phyloP scores from a whole-genome alignment of 2,113 vertebrate species.

The Corythornis madagascariensis region DNA sequence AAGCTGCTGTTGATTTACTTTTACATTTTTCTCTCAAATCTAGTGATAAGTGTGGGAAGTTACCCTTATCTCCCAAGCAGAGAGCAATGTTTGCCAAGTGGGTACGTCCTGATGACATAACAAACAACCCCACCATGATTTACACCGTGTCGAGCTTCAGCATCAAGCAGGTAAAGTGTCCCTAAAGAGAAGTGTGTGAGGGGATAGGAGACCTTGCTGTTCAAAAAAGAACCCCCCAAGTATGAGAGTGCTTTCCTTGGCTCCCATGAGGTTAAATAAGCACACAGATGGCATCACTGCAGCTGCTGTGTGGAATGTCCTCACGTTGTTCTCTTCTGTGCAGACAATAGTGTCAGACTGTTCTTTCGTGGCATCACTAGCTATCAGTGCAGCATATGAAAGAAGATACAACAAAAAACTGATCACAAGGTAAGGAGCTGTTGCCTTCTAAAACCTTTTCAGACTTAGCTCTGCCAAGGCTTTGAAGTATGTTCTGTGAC shows the following conservation, averaged over 20 bases:
- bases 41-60: constrained; percentile 91
- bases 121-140: constrained; percentile 96
- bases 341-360: constrained; percentile 99
- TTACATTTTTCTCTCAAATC: not conserved
- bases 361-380: constrained; percentile 95
- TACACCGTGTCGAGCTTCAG: constrained; percentile 99
- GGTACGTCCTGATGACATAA: constrained; percentile 93
- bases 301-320: not conserved
- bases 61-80: constrained; percentile 95
- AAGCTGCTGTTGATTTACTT: not conserved
- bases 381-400: constrained; percentile 97
- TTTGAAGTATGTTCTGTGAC: not conserved
- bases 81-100: constrained; percentile 93
- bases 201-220: not conserved
- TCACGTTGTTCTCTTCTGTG: not conserved
- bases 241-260: not conserved
- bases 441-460: not conserved
- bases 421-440: constrained; percentile 88
- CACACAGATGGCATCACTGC: not conserved
- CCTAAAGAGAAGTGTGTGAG: not conserved
- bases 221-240: not conserved
- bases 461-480: not conserved
- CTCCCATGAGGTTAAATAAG: not conserved
- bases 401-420: constrained; percentile 96
- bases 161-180: constrained; percentile 91